Conservation (phyloP, 92 coral and sea anemone genomes). For the Palythoa heliodiscus region DNA sequence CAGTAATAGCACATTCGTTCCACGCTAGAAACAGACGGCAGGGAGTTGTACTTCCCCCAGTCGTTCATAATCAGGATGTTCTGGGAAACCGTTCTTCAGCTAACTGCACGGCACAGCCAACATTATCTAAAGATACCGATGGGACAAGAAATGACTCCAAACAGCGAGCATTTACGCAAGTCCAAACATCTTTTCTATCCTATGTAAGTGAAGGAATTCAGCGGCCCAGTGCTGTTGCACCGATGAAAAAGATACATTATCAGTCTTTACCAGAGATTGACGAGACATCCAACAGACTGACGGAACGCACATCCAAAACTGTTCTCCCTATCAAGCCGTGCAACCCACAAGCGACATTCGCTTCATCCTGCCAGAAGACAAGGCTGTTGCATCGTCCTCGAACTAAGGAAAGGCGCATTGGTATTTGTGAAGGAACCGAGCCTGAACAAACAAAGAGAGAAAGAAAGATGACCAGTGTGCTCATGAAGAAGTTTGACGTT, state of each 20-base stretch:
- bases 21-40: background rate
- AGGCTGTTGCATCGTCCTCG: background rate
- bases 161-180: background rate
- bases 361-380: background rate
- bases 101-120: background rate
- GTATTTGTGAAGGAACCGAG: conserved; percentile 18
- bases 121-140: background rate
- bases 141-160: background rate
- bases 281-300: background rate
- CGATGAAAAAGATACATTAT: background rate
- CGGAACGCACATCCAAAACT: background rate
- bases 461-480: conserved; percentile 5
- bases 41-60: background rate
- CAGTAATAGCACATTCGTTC: background rate
- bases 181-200: background rate
- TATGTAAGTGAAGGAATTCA: background rate
- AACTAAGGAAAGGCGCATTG: background rate
- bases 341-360: background rate
- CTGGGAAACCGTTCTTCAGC: background rate
- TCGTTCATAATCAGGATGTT: background rate
- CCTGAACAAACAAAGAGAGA: background rate
- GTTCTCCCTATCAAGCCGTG: background rate
- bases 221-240: background rate
- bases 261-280: background rate
- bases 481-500: background rate